phyloP scores from a whole-genome alignment of 2,113 vertebrate genomes.

The Hemibagrus wyckioides region DNA sequence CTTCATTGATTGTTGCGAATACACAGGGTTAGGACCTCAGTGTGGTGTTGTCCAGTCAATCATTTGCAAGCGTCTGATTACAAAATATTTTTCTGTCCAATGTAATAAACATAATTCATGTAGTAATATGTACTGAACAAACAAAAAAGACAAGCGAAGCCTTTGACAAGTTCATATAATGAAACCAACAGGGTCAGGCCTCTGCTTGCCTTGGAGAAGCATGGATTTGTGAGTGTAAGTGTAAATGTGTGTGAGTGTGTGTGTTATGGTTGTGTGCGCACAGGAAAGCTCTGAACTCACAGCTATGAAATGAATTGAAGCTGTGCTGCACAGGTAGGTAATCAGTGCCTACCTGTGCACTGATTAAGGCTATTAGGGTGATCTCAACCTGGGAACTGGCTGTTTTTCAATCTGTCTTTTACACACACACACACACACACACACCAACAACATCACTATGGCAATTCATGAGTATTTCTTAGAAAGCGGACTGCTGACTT shows the following conservation, averaged over 20 bases:
- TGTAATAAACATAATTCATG: neutral
- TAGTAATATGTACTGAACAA: neutral
- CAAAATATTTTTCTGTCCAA: neutral
- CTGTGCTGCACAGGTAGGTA: constrained; percentile 16
- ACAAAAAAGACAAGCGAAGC: neutral
- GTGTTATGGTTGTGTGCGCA: neutral
- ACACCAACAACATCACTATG: neutral
- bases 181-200: neutral
- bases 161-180: constrained; percentile 22
- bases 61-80: neutral
- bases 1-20: constrained; percentile 25
- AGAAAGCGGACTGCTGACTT: constrained; percentile 9
- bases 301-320: constrained; percentile 10
- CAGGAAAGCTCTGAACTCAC: neutral
- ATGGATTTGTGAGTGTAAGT: neutral
- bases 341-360: neutral
- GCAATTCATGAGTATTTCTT: neutral
- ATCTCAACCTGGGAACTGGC: neutral
- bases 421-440: neutral
- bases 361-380: constrained; percentile 22
- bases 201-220: neutral
- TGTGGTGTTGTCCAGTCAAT: neutral
- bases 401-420: neutral
- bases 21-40: neutral
- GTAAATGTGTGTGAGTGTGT: neutral